Base-by-base conservation (phyloP, 2,113 vertebrate genomes). In the Rissa tridactyla region DNA sequence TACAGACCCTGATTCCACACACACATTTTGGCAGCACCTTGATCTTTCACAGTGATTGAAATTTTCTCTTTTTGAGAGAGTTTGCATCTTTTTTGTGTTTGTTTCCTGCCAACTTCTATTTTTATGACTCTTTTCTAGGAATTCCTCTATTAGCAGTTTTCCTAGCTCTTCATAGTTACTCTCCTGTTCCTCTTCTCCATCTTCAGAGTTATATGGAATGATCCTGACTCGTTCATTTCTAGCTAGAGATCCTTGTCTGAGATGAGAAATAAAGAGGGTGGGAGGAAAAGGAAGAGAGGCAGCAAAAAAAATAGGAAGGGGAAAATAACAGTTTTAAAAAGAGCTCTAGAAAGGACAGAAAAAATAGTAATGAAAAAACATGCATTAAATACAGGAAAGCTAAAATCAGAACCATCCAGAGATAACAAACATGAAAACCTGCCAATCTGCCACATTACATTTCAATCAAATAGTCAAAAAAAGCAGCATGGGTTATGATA, bases 151-250 rank as follows among this genome's bases (percentile, higher is more conserved):
- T 66, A 97, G 95, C 82, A 98, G 96, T 78, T 98, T 98, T 86
- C 97, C 97, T 95, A 96, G 95, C 32, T 97, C 94, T 95, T 98
- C 98, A 96, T 98, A 99, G 97, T 98, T 98, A 87, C 91, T 97
- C 91, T 99, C 98, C 97, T 98, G 98, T 25, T 99, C 98, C 85
- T 99, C 98, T 92, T 97, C 98, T 86, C 98, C 98, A 98, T 98
- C 98, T 95, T 98, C 98, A 86, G 97, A 98, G 94, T 99, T 98
- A 97, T 98, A 97, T 57, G 99, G 98, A 97, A 99, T 98, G 96
- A 99, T 99, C 93, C 98, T 99, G 97, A 99, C 98, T 97, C 97
- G 99, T 89, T 98, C 98, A 98, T 97, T 98, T 98, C 90, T 98
- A 98, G 77, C 98, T 99, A 98, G 98, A 92, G 93, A 89, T 94